Evolutionary conservation across 1,140 invertebrate genomes (phyloP).

Genomic region (Pseudachorutes palmiensis): DNA sequence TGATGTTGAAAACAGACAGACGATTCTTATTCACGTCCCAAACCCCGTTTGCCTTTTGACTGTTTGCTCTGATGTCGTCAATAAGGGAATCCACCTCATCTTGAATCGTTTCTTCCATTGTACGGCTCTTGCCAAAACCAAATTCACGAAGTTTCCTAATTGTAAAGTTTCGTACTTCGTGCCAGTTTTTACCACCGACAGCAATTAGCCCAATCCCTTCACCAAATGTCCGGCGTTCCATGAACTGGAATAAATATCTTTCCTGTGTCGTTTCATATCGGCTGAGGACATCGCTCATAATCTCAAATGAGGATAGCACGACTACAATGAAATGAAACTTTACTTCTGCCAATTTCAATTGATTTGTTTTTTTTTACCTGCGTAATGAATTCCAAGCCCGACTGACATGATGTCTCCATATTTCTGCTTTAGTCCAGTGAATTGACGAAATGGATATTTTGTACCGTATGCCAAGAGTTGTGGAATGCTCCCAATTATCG

Average conservation of each 20-base stretch:
- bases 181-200: constrained; percentile 15
- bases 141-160: constrained; percentile 18
- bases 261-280: background rate
- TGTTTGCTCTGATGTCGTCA: background rate
- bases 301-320: background rate
- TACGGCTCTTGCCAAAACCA: constrained; percentile 39
- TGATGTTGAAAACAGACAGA: constrained; percentile 7
- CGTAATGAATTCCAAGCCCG: background rate
- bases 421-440: too few species aligned
- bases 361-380: background rate
- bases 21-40: constrained; percentile 3
- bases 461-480: too few species aligned
- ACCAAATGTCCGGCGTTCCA: background rate
- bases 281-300: background rate
- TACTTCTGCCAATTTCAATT: background rate
- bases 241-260: background rate
- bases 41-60: background rate
- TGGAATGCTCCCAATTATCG: too few species aligned
- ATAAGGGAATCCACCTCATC: constrained; percentile 13
- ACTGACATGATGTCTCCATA: background rate
- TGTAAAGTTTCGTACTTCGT: constrained; percentile 21
- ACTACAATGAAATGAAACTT: background rate
- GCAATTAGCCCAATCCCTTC: constrained; percentile 5
- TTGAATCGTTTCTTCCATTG: constrained; percentile 12
- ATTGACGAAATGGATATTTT: too few species aligned